These are phyloP conservation scores for Smutsia temminckii DNA, from an alignment of 2,797 vertebrate species.

Conservation along the genomic window DNA sequence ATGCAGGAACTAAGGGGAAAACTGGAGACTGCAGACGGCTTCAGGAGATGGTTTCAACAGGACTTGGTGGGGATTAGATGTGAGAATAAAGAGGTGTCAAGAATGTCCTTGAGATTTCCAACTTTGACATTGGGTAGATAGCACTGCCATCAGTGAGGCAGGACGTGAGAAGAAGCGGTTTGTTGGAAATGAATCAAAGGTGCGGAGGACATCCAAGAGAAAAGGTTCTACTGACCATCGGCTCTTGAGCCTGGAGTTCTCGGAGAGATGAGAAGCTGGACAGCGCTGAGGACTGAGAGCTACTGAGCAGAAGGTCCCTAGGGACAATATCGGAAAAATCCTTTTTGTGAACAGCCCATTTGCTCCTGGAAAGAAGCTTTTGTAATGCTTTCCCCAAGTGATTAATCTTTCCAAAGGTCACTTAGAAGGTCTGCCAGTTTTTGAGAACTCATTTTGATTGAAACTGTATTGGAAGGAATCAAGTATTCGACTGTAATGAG, in stretches of 20 bases:
- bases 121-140: background rate
- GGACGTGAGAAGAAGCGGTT: background rate
- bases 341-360: background rate
- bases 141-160: background rate
- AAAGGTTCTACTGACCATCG: too few species aligned
- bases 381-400: background rate
- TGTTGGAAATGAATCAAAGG: background rate
- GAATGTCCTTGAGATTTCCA: background rate
- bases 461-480: background rate
- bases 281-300: background rate
- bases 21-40: background rate
- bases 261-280: background rate
- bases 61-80: background rate
- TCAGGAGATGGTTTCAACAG: background rate
- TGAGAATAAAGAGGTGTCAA: background rate
- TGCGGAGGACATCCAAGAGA: background rate
- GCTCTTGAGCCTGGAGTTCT: background rate
- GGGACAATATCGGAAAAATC: background rate
- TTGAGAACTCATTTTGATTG: constrained; percentile 25
- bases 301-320: background rate
- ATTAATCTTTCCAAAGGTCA: constrained; percentile 16
- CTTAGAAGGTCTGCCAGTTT: background rate
- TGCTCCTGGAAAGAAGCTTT: background rate
- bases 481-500: background rate
- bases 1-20: background rate